Evolutionary conservation across 1,140 invertebrate species (phyloP).

Genomic region (Myzus persicae): DNA sequence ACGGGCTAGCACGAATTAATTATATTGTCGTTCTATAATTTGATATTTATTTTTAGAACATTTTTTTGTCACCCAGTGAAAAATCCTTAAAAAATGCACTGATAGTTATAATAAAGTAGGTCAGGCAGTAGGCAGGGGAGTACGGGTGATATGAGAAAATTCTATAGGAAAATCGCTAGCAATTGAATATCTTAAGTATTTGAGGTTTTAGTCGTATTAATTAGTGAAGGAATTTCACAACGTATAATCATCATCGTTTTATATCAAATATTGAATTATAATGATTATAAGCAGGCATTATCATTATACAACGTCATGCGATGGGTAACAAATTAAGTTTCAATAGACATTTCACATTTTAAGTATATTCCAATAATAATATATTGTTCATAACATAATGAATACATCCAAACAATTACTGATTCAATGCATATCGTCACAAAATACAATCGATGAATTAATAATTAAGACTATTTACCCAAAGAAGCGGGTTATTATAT

Average conservation of each 20-base stretch:
- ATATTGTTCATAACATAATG: neutral
- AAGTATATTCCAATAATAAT: too few relatives aligned
- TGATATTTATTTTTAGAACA: too few relatives aligned
- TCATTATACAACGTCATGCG: neutral
- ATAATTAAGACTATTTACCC: neutral
- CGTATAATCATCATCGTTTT: neutral
- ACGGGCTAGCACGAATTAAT: too few relatives aligned
- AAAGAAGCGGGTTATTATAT: neutral
- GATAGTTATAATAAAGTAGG: too few relatives aligned
- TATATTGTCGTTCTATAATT: too few relatives aligned
- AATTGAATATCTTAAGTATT: neutral
- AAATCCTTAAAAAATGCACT: too few relatives aligned
- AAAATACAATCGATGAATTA: neutral
- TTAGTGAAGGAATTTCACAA: neutral
- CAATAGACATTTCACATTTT: too few relatives aligned
- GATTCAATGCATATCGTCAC: neutral
- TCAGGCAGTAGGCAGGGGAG: too few relatives aligned
- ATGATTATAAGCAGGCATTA: too few relatives aligned
- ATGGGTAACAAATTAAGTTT: neutral
- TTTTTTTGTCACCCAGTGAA: too few relatives aligned
- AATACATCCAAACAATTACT: too few relatives aligned
- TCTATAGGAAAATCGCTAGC: neutral
- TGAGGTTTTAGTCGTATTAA: neutral
- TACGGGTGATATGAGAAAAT: too few relatives aligned
- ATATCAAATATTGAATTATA: neutral